Evolutionary conservation across 2,797 vertebrate species (phyloP).

Genomic region (Epinephelus awoara): DNA sequence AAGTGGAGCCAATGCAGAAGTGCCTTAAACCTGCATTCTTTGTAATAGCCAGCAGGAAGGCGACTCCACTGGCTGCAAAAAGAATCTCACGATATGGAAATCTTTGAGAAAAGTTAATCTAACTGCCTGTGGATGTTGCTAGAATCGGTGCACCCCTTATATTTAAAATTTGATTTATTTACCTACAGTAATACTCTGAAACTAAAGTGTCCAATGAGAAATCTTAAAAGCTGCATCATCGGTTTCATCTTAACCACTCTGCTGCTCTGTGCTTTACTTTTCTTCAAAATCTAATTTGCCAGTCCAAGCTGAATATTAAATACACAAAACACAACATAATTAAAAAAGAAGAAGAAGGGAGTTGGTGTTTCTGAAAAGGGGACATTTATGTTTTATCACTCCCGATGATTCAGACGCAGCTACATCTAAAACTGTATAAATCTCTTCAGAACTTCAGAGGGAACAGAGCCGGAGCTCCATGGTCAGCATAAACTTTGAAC

Average conservation of each 20-base stretch:
- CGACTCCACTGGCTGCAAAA: too few relatives aligned
- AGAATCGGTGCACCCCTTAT: neutral
- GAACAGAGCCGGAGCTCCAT: neutral
- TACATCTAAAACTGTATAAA: neutral
- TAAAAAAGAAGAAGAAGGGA: neutral
- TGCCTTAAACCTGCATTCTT: too few relatives aligned
- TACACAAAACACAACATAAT: neutral
- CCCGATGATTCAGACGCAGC: neutral
- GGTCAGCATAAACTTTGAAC: slow-evolving; percentile 46
- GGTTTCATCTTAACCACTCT: slow-evolving; percentile 1
- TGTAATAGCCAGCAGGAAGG: too few relatives aligned
- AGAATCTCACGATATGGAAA: too few relatives aligned
- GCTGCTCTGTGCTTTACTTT: neutral
- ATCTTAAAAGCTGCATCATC: neutral
- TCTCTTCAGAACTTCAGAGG: slow-evolving; percentile 28
- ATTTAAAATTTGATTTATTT: neutral
- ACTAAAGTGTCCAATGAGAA: neutral
- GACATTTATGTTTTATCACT: neutral
- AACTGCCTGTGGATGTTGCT: too few relatives aligned
- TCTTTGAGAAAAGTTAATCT: too few relatives aligned
- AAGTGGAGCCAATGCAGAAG: too few relatives aligned
- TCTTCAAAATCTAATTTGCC: neutral
- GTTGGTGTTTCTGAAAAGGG: neutral
- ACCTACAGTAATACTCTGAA: neutral
- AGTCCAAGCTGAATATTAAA: neutral